phyloP scores from a whole-genome alignment of 2,113 vertebrate species.

The Neotoma lepida region DNA sequence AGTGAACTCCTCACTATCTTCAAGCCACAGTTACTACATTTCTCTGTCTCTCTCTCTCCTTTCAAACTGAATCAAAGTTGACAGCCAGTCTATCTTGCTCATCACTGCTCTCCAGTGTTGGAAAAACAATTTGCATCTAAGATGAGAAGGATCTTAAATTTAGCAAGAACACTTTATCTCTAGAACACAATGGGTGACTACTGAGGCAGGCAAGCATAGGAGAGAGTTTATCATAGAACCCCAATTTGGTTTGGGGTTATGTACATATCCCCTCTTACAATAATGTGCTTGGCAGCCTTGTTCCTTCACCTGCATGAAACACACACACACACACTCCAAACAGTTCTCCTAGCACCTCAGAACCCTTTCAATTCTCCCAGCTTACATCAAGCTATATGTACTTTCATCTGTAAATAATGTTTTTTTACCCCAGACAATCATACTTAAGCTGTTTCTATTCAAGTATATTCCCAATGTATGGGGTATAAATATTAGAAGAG shows the following conservation, averaged over 20 bases:
- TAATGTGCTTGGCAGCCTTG: not conserved
- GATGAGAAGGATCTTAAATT: not conserved
- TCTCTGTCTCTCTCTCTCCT: not conserved
- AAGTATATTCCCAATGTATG: not conserved
- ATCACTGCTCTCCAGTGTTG: not conserved
- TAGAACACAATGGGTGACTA: not conserved
- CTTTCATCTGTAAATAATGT: not conserved
- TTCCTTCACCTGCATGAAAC: not conserved
- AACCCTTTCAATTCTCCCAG: too few relatives aligned
- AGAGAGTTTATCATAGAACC: not conserved
- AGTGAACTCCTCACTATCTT: not conserved
- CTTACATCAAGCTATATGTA: not conserved
- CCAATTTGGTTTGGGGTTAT: not conserved
- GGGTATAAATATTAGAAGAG: not conserved
- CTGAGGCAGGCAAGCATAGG: not conserved
- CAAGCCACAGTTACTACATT: not conserved
- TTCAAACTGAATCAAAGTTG: conserved; percentile 7
- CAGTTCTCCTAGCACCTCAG: not conserved
- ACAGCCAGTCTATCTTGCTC: not conserved
- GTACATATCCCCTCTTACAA: not conserved
- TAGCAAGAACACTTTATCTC: not conserved
- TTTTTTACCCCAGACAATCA: not conserved
- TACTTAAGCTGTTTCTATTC: not conserved
- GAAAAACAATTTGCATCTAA: not conserved
- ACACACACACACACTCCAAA: not conserved